Percentiles rank a stretch among this genome's conserved stretches.
phyloP scores from a whole-genome alignment of 1,140 invertebrate species.

The Euschistus heros region DNA sequence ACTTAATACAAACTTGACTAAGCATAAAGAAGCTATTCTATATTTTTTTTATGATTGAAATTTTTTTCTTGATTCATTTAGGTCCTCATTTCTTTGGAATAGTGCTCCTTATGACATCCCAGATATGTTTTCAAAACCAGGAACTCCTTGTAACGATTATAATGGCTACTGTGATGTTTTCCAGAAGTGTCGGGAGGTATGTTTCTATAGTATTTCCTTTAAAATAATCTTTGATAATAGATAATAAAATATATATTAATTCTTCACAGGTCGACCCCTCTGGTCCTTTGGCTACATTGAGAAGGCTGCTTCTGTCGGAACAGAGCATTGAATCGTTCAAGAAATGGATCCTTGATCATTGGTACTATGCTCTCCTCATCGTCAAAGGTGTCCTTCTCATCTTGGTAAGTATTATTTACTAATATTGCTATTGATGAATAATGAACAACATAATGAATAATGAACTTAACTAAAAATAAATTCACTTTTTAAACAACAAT shows the following conservation, averaged over 20 bases:
- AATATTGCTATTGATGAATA: neutral
- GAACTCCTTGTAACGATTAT: constrained; percentile 95
- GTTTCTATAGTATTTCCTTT: neutral
- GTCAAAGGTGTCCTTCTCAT: constrained; percentile 59
- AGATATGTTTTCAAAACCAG: constrained; percentile 85
- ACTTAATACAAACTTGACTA: too few species aligned
- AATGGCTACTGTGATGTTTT: constrained; percentile 99
- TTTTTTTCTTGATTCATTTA: constrained; percentile 37
- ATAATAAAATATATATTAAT: neutral
- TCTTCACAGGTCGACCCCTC: constrained; percentile 70
- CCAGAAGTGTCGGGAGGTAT: constrained; percentile 83
- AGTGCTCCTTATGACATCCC: constrained; percentile 77
- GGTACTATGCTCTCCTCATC: constrained; percentile 71
- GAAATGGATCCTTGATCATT: constrained; percentile 71
- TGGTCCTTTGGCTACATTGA: constrained; percentile 81
- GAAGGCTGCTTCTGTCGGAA: constrained; percentile 76
- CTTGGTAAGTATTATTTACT: constrained; percentile 50
- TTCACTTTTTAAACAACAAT: too few species aligned
- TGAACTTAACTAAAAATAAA: neutral
- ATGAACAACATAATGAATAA: neutral
- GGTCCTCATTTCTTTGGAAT: constrained; percentile 87
- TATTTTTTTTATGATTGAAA: too few species aligned
- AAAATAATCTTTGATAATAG: neutral
- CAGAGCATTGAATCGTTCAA: constrained; percentile 76
- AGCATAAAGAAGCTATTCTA: too few species aligned